Conservation (phyloP, 2,113 vertebrate species). For the Pelmatolapia mariae region DNA sequence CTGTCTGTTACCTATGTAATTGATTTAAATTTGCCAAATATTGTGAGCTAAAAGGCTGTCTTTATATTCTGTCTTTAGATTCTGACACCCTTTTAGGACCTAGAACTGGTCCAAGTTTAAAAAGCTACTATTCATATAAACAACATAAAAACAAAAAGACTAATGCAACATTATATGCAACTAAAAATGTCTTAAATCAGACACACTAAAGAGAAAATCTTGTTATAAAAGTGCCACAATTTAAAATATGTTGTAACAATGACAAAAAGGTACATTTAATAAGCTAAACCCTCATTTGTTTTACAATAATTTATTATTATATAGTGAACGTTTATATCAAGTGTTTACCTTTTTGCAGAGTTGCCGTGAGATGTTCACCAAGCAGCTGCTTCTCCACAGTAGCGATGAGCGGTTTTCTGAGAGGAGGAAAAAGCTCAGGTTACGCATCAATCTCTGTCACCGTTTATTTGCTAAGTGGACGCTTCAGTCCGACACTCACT, state of each 20-base stretch:
- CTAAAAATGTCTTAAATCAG: not conserved
- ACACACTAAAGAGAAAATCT: not conserved
- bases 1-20: accelerated
- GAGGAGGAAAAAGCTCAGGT: not conserved
- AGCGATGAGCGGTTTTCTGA: slow-evolving; percentile 95
- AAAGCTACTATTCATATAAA: accelerated
- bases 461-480: not conserved
- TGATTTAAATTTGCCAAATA: not conserved
- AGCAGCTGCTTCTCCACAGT: slow-evolving; percentile 97
- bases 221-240: accelerated
- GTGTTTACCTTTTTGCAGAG: slow-evolving; percentile 91
- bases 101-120: not conserved
- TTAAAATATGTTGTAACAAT: not conserved
- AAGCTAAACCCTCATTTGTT: not conserved
- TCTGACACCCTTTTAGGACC: not conserved
- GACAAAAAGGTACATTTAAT: not conserved
- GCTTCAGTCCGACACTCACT: slow-evolving; percentile 77
- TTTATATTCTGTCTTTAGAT: not conserved
- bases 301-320: not conserved
- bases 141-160: not conserved
- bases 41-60: not conserved
- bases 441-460: not conserved
- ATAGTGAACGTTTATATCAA: not conserved
- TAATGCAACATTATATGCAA: not conserved
- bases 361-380: slow-evolving; percentile 95